phyloP scores from a whole-genome alignment of 1,140 invertebrate genomes.

The Choristoneura fumiferana region DNA sequence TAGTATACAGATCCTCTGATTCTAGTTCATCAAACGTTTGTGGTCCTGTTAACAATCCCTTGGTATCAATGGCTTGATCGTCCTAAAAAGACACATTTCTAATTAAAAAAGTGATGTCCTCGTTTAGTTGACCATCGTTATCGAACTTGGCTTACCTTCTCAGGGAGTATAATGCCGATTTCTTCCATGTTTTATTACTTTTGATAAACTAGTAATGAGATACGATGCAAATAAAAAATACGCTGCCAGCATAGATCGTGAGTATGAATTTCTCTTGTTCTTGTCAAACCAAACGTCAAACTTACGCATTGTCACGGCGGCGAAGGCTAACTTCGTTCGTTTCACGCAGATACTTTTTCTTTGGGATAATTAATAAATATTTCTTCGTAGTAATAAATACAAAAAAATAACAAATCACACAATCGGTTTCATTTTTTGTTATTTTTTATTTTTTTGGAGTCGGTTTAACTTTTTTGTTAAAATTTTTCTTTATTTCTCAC shows the following conservation, averaged over 20 bases:
- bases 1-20: slow-evolving; percentile 95
- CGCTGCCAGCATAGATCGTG: slow-evolving; percentile 11
- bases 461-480: too few relatives aligned
- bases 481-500: too few relatives aligned
- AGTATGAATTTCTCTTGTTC: neutral
- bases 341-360: slow-evolving; percentile 4
- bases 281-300: slow-evolving; percentile 8
- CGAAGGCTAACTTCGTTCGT: too few relatives aligned
- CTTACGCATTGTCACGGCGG: slow-evolving; percentile 10
- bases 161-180: slow-evolving; percentile 70
- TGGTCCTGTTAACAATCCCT: slow-evolving; percentile 61
- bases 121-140: neutral
- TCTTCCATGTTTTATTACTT: slow-evolving; percentile 64
- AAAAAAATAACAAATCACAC: too few relatives aligned
- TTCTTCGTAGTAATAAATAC: too few relatives aligned
- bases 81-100: slow-evolving; percentile 50
- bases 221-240: neutral
- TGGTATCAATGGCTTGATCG: slow-evolving; percentile 66
- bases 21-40: slow-evolving; percentile 85
- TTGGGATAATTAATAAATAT: too few relatives aligned
- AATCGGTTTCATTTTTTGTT: too few relatives aligned
- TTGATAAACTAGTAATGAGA: slow-evolving; percentile 1
- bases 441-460: too few relatives aligned
- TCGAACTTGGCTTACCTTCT: slow-evolving; percentile 50
- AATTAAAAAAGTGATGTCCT: neutral